Base-by-base conservation (phyloP, 2,797 vertebrate genomes). In the Australoheros facetus region DNA sequence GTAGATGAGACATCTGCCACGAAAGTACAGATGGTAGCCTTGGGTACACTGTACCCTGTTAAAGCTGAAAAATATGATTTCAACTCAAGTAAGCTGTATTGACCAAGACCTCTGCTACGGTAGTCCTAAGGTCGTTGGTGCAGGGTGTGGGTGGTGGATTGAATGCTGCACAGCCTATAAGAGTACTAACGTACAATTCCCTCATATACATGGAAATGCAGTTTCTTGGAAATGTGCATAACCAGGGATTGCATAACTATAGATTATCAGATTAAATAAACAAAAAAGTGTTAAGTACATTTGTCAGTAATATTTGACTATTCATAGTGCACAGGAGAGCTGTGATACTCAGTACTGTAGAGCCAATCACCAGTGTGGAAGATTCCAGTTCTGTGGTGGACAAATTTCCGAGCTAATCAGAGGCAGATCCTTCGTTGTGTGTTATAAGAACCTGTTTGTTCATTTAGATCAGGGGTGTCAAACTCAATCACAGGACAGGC, bases 31-130 rank as follows among this genome's bases (percentile, higher is more conserved):
- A 89, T 86, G 88, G 80, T 84, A 78, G 89, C 90, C 87, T 85
- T 91, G 88, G 90, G 88, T 92, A 73, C 75, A 77, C 80, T 82
- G 81, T 75, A 79, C 66, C 89, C 88, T 85, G 87, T 89, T 91
- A 85, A 80, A 80, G 81, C 82, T 83, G 81, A 87, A 85, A 90
- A 89, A 92, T 87, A 88, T 86, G 82, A 91, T 89, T 91, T 88
- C 77, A 85, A 66, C 74, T 60, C 60, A 54, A 86, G 83, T 84
- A 85, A 91, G 85, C 86, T 58, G 77, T 85, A 80, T 77, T 84
- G 91, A 91, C 81, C 30, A 79, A 80, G 85, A 85, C 45, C 82
- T 83, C 73, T 88, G 80, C 42, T 75, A 64, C 85, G 71, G 66
- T 78, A 59, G 72, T 86, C 83, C 70, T 84, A 56, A 56, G 87